Evolutionary conservation across 2,888 invertebrate genomes (phyloP), one percentile per base, ranked within the genome.

Genomic region (Eristalis intricaria): DNA sequence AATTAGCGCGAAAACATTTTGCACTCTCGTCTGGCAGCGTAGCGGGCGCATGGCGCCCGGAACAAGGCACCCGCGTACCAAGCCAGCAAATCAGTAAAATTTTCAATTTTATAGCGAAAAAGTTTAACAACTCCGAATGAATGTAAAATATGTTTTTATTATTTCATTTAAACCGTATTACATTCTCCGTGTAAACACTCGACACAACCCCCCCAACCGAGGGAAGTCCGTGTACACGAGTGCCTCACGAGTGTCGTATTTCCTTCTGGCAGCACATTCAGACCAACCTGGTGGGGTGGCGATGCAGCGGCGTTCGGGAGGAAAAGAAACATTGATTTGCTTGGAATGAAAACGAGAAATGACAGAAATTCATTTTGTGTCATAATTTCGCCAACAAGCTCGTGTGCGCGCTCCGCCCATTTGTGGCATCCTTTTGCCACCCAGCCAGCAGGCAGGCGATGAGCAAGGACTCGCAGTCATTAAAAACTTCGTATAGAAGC

Each of bases 91-190:
- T 43, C 40, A 65, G 56, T 66, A 29, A 64, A 76, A 80, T 69
- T 81, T 63, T 68, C 69, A 73, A 56, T 76, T 73, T 77, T 43
- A 11, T 65, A 29, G 15, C 38, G 64, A 81, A 73, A 79, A 84
- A 80, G 77, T 81, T 73, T 58, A 80, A 60, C 69, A 81, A 68
- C 71, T 64, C 73, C 26, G 40, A 73, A 77, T 77, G 64, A 81
- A 70, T 81, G 77, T 64, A 60, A 77, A 85, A 85, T 81, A 85
- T 85, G 81, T 73, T 81, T 81, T 81, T 77, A 81, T 73, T 71
- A 80, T 80, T 84, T 76, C 40, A 80, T 71, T 76, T 76, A 61
- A 71, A 71, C 50, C 71, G 32, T 74, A 83, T 63, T 75, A 84
- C 60, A 71, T 68, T 74, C 58, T 13, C 40, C n/a, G 26, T 38